Conservation (phyloP, 2,797 vertebrate genomes). For the Clarias fuscus region DNA sequence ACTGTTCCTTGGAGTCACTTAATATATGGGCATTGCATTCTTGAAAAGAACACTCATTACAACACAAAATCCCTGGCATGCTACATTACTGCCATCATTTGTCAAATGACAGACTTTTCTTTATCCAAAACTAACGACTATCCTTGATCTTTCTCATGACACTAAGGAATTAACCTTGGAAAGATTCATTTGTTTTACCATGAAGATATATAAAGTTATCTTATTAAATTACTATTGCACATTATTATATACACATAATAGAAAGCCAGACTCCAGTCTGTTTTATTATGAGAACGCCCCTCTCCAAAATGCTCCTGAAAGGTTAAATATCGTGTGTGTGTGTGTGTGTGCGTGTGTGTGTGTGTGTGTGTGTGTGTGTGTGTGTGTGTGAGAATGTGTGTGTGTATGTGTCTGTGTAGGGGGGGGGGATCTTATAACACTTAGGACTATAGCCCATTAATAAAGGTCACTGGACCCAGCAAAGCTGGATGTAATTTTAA, state of each 20-base stretch:
- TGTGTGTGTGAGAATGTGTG: neutral
- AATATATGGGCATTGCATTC: slow-evolving; percentile 13
- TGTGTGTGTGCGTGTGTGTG: neutral
- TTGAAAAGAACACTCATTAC: slow-evolving; percentile 18
- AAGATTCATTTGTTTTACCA: neutral
- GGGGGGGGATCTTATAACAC: neutral
- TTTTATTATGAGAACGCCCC: neutral
- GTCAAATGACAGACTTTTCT: slow-evolving; percentile 7
- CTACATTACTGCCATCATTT: slow-evolving; percentile 18
- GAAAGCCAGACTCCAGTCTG: neutral
- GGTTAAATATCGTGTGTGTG: slow-evolving; percentile 8
- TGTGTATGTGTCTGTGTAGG: neutral
- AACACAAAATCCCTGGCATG: neutral
- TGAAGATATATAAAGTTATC: slow-evolving; percentile 1
- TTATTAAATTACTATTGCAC: neutral
- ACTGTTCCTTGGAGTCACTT: slow-evolving; percentile 14
- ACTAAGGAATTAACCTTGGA: neutral
- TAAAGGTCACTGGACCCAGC: slow-evolving; percentile 12
- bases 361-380: neutral
- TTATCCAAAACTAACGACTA: neutral
- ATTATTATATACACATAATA: neutral
- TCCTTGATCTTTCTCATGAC: neutral
- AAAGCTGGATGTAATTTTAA: neutral
- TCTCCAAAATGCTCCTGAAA: neutral
- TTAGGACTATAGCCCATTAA: neutral